Base-by-base conservation (phyloP, 2,888 invertebrate genomes). In the Himalopsyche tibetana region DNA sequence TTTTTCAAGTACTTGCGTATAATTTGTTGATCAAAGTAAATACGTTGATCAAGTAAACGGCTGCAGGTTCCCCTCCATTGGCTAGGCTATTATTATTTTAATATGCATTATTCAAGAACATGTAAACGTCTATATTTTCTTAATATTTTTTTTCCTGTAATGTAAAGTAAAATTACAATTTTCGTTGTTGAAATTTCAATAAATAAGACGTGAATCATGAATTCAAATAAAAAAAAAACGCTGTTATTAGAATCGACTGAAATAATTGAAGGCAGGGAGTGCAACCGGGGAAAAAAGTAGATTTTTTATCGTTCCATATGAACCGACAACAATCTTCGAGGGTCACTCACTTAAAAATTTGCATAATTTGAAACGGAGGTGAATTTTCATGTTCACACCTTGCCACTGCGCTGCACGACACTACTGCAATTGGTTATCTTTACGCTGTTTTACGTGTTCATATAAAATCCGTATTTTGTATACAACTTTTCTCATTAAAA, bases 351-450 rank as follows among this genome's bases (percentile, higher is more conserved):
- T 74, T 36, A 74, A 74, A 28, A 74, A 74, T 74, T 74, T 74
- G 74, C 74, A 74, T 74, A 74, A 74, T 74, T 74, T 36, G 36
- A 74, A 74, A 12, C 74, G 74, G 74, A 74, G 74, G 74, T 36
- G 74, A 74, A 38, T 36, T 28, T 74, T 74, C 38, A 74, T 38
- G 74, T 74, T 74, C 74, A 74, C 74, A 74, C 74, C 28, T 74
- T 19, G 11, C 3, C 36, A 12, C 74, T 74, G 36, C 74, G 74
- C 2, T 74, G 74, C 74, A 36, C 74, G 74, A 74, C 12, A 74
- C 36, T 12, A 38, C 28, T 74, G 74, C 74, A 74, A 74, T 74
- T 36, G 74, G 36, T 15, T 38, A 74, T 38, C 74, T 4, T 12
- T 19, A 74, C 74, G 74, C 74, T 36, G 38, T 12, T 74, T 74